phyloP scores from a whole-genome alignment of 2,888 invertebrate species.

The Rhamphomyia laevipes region DNA sequence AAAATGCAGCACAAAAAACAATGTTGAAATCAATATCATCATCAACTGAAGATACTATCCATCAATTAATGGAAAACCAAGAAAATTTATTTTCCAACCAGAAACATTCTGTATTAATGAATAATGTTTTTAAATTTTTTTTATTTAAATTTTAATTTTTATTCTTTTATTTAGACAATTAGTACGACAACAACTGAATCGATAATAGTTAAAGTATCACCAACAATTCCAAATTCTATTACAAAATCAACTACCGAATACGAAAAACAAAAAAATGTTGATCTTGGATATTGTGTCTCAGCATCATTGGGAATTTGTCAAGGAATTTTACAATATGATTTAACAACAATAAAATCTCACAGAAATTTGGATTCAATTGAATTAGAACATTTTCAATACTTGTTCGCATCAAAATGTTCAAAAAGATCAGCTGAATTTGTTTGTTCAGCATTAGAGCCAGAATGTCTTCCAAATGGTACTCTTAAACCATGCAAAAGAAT shows the following conservation, averaged over 20 bases:
- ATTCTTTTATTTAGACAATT: slow-evolving; percentile 10
- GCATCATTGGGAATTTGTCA: slow-evolving; percentile 41
- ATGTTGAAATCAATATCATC: slow-evolving; percentile 12
- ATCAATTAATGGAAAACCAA: background rate
- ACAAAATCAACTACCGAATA: slow-evolving; percentile 18
- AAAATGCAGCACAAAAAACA: slow-evolving; percentile 28
- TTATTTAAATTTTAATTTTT: background rate
- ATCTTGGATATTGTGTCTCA: slow-evolving; percentile 29
- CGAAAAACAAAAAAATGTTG: slow-evolving; percentile 16
- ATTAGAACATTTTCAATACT: slow-evolving; percentile 46
- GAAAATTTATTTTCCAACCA: background rate
- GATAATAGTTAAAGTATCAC: slow-evolving; percentile 40
- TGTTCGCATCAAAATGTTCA: slow-evolving; percentile 52
- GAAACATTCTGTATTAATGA: background rate
- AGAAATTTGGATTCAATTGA: slow-evolving; percentile 22
- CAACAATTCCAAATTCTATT: slow-evolving; percentile 44
- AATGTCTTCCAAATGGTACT: slow-evolving; percentile 48
- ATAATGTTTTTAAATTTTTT: background rate
- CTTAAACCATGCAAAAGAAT: slow-evolving; percentile 52
- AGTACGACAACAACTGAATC: background rate
- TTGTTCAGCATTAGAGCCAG: slow-evolving; percentile 53
- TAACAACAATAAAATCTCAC: slow-evolving; percentile 40
- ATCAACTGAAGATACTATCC: background rate
- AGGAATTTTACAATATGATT: slow-evolving; percentile 54
- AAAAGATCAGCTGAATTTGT: slow-evolving; percentile 48